Conservation (phyloP, 2,888 invertebrate genomes). For the Temnothorax rugatulus region DNA sequence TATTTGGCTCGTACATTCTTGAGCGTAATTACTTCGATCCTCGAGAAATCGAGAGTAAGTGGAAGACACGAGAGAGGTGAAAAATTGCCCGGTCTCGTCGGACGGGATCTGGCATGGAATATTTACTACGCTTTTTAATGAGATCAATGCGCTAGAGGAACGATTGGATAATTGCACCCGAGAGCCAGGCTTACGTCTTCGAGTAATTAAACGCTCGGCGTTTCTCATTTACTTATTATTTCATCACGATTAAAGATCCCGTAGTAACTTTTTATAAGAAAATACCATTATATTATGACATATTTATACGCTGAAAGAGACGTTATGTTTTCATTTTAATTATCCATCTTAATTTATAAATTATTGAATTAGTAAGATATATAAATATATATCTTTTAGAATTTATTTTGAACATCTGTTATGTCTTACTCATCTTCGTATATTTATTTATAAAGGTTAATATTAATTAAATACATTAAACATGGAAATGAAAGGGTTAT, state of each 20-base stretch:
- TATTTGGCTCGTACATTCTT: conserved; percentile 70
- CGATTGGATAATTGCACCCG: conserved; percentile 52
- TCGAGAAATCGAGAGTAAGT: conserved; percentile 53
- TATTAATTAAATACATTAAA: background rate
- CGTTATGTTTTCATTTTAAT: background rate
- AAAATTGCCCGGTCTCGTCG: conserved; percentile 42
- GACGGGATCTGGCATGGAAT: conserved; percentile 23
- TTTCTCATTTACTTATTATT: conserved; percentile 45
- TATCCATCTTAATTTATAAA: background rate
- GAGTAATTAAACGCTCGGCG: conserved; percentile 44
- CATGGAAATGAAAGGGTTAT: background rate
- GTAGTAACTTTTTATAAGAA: background rate
- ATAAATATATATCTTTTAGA: background rate
- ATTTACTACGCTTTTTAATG: conserved; percentile 54
- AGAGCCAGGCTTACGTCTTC: conserved; percentile 20
- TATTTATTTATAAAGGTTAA: background rate
- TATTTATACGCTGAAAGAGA: background rate
- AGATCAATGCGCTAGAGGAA: conserved; percentile 50
- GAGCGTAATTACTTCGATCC: conserved; percentile 69
- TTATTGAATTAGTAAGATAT: background rate
- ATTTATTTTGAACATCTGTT: background rate
- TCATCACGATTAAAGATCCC: conserved; percentile 29
- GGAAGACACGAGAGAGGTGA: conserved; percentile 41
- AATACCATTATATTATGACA: background rate
- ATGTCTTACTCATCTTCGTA: background rate